phyloP scores from a whole-genome alignment of 1,140 invertebrate species.

The Cydia pomonella region DNA sequence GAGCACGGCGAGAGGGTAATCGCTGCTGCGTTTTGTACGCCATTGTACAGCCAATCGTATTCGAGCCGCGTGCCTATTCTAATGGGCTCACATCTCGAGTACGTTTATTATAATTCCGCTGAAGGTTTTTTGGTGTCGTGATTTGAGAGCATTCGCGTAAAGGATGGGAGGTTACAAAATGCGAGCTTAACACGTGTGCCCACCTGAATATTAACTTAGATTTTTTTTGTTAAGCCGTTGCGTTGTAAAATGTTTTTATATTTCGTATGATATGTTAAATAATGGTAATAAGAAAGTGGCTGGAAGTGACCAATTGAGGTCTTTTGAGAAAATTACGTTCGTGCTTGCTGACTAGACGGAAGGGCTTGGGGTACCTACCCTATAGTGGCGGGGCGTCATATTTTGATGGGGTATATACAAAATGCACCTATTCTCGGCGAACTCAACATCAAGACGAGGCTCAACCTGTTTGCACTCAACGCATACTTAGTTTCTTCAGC shows the following conservation, averaged over 20 bases:
- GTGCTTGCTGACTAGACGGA: too few relatives aligned
- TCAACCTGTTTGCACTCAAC: too few relatives aligned
- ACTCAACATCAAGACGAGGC: too few relatives aligned
- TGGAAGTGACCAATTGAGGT: too few relatives aligned
- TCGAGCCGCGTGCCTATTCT: slow-evolving; percentile 63
- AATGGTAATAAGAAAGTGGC: too few relatives aligned
- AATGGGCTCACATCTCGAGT: slow-evolving; percentile 48
- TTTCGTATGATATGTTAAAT: too few relatives aligned
- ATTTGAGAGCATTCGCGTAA: background rate
- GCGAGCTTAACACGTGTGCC: background rate
- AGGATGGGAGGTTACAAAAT: slow-evolving; percentile 1
- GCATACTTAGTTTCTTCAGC: too few relatives aligned
- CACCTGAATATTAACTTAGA: background rate
- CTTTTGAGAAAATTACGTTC: too few relatives aligned
- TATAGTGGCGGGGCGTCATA: too few relatives aligned
- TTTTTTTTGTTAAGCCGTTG: background rate
- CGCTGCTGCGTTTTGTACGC: slow-evolving; percentile 62
- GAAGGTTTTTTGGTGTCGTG: slow-evolving; percentile 30
- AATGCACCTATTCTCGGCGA: too few relatives aligned
- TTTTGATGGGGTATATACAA: too few relatives aligned
- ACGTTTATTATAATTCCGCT: slow-evolving; percentile 25
- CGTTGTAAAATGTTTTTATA: background rate
- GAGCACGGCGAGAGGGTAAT: slow-evolving; percentile 62
- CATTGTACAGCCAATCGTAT: slow-evolving; percentile 66
- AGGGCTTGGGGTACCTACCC: too few relatives aligned